These are phyloP conservation scores for Macrotis lagotis DNA, from an alignment of 2,113 vertebrate genomes.

Conservation along the genomic window DNA sequence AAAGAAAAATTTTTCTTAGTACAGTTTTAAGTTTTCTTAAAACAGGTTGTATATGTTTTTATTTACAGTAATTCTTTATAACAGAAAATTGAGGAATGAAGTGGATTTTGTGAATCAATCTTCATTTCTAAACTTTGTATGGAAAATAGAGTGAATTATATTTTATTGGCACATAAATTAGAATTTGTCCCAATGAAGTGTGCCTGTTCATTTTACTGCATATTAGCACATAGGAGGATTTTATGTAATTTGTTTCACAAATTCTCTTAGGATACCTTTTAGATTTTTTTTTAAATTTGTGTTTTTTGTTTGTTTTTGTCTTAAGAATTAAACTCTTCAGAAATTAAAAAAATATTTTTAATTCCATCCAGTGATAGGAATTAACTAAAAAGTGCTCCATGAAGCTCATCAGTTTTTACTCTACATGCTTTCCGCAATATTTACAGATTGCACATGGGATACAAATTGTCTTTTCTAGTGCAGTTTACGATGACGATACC, in stretches of 20 bases:
- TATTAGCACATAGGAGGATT: conserved; percentile 79
- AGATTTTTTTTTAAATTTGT: conserved; percentile 65
- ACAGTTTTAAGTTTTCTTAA: conserved; percentile 69
- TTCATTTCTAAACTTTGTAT: conserved; percentile 71
- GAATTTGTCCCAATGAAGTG: conserved; percentile 80
- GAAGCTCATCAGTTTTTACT: conserved; percentile 67
- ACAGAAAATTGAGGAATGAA: conserved; percentile 68
- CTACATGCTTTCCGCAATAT: conserved; percentile 81
- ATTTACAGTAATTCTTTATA: conserved; percentile 69
- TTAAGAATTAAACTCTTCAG: conserved; percentile 71
- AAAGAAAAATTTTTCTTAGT: conserved; percentile 66
- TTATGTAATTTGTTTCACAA: conserved; percentile 24
- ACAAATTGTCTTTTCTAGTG: conserved; percentile 82
- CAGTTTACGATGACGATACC: conserved; percentile 86
- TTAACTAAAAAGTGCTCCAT: conserved; percentile 77
- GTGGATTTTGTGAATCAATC: conserved; percentile 48
- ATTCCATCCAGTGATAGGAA: conserved; percentile 70
- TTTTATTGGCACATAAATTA: conserved; percentile 82
- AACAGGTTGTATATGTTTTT: conserved; percentile 62
- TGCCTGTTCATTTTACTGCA: conserved; percentile 87
- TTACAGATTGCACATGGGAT: conserved; percentile 77
- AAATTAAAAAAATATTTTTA: conserved; percentile 87
- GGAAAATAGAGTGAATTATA: conserved; percentile 76
- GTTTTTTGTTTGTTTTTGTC: conserved; percentile 65
- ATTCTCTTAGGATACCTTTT: conserved; percentile 75